Evolutionary conservation across 2,888 invertebrate species (phyloP).

Genomic region (Xanthorhoe designata): DNA sequence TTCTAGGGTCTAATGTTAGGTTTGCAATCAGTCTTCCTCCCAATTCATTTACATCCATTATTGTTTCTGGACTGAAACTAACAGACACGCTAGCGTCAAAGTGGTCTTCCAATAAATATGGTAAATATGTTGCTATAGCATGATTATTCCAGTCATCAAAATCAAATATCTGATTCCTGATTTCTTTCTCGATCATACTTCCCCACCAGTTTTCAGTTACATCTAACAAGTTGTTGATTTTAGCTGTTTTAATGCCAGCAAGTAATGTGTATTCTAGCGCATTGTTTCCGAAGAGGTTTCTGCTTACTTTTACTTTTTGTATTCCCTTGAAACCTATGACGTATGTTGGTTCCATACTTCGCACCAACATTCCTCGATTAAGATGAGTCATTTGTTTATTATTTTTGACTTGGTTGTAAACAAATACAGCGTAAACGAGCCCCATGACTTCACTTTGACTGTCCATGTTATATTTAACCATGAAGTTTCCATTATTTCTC

Average conservation of each 20-base stretch:
- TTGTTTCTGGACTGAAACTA: slow-evolving; percentile 85
- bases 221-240: slow-evolving; percentile 93
- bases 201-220: slow-evolving; percentile 99
- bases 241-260: slow-evolving; percentile 96
- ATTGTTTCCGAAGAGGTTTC: slow-evolving; percentile 95
- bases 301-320: slow-evolving; percentile 95
- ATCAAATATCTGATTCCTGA: slow-evolving; percentile 95
- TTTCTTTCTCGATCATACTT: slow-evolving; percentile 88
- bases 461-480: slow-evolving; percentile 94
- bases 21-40: slow-evolving; percentile 91
- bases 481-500: slow-evolving; percentile 92
- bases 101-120: slow-evolving; percentile 92
- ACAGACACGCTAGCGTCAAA: slow-evolving; percentile 92
- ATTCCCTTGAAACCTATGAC: slow-evolving; percentile 97
- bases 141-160: slow-evolving; percentile 99
- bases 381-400: slow-evolving; percentile 84
- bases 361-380: slow-evolving; percentile 65
- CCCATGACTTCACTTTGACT: slow-evolving; percentile 97
- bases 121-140: slow-evolving; percentile 95
- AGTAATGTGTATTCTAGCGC: slow-evolving; percentile 94
- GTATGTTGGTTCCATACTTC: slow-evolving; percentile 88
- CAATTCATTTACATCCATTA: slow-evolving; percentile 87
- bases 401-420: slow-evolving; percentile 90
- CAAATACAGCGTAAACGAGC: slow-evolving; percentile 92
- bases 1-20: slow-evolving; percentile 87